Evolutionary conservation across 2,888 invertebrate genomes (phyloP).

Genomic region (Lepidochrysops patricia): DNA sequence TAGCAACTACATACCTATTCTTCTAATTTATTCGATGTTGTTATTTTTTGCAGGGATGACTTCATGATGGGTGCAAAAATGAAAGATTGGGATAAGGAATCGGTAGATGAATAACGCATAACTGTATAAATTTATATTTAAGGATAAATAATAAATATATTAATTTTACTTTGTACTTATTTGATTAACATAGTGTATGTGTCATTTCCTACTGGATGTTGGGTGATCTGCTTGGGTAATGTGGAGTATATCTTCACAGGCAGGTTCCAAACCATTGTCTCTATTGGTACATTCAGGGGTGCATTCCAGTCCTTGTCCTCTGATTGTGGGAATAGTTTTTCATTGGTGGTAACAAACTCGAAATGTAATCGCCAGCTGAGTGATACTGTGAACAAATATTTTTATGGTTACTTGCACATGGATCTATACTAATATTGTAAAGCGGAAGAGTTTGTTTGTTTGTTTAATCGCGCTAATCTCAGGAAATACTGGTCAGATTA

Average conservation of each 20-base stretch:
- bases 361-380: slow-evolving; percentile 96
- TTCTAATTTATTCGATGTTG: background rate
- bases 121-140: slow-evolving; percentile 17
- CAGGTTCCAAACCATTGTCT: slow-evolving; percentile 99
- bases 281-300: slow-evolving; percentile 89
- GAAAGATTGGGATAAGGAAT: slow-evolving; percentile 93
- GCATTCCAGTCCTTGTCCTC: slow-evolving; percentile 84
- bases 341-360: slow-evolving; percentile 93
- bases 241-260: slow-evolving; percentile 96
- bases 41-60: slow-evolving; percentile 81
- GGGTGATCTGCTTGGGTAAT: slow-evolving; percentile 86
- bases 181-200: slow-evolving; percentile 55
- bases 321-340: slow-evolving; percentile 74
- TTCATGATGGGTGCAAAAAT: slow-evolving; percentile 92
- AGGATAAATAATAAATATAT: slow-evolving; percentile 13
- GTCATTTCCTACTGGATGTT: slow-evolving; percentile 71
- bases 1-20: background rate
- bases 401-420: background rate
- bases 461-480: no score
- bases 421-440: no score
- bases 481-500: no score
- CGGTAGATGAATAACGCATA: slow-evolving; percentile 53
- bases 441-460: no score
- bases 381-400: slow-evolving; percentile 76
- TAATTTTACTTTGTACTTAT: slow-evolving; percentile 23